Conservation (phyloP, 2,113 vertebrate species). For the Trichechus manatus region DNA sequence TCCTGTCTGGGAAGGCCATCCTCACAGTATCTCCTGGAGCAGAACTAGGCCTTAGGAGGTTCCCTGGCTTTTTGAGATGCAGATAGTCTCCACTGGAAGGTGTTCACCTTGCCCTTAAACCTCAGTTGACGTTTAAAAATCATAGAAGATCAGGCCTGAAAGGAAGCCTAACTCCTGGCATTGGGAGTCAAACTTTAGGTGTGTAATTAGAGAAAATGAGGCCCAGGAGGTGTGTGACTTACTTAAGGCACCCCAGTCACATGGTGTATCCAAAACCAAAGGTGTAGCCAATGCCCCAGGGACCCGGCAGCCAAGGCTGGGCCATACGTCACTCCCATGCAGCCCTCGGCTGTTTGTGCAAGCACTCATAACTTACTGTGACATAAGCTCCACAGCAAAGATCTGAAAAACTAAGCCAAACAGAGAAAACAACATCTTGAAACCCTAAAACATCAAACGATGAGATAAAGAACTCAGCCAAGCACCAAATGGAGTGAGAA, state of each 20-base stretch:
- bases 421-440: too few relatives aligned
- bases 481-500: too few relatives aligned
- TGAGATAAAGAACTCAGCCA: too few relatives aligned
- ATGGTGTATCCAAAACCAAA: background rate
- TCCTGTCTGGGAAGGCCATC: background rate
- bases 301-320: background rate
- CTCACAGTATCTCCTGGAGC: background rate
- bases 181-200: background rate
- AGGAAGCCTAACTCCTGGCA: background rate
- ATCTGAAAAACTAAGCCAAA: too few relatives aligned
- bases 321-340: too few relatives aligned
- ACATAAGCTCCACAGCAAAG: background rate
- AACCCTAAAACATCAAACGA: too few relatives aligned
- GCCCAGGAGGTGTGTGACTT: background rate
- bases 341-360: background rate
- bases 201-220: background rate
- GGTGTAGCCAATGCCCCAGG: fast-evolving
- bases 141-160: background rate
- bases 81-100: too few relatives aligned
- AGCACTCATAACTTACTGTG: background rate
- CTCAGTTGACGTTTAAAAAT: background rate
- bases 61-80: background rate
- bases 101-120: background rate
- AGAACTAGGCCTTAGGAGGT: background rate
- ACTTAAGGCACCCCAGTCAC: background rate